Percentiles rank a stretch among this genome's conserved stretches.
Evolutionary conservation across 2,113 vertebrate species (phyloP).

Genomic region (Raja brachyura): DNA sequence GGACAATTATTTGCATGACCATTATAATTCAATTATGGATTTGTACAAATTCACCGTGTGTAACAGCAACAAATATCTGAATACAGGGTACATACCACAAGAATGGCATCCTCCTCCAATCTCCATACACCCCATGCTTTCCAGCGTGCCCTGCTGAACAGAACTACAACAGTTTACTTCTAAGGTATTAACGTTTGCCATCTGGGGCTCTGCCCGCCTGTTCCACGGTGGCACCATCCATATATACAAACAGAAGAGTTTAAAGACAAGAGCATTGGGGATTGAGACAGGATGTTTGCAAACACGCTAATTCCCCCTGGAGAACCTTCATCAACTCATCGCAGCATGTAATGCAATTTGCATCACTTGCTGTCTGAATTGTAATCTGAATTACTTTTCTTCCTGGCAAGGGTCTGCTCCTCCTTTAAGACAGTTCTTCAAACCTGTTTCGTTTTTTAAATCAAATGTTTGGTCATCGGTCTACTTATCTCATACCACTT

Average conservation of each 20-base stretch:
- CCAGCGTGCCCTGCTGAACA: background rate
- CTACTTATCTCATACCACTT: background rate
- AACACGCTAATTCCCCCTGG: background rate
- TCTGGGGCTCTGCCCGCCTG: background rate
- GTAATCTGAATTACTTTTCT: background rate
- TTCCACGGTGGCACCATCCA: background rate
- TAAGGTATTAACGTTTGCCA: background rate
- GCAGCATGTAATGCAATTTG: background rate
- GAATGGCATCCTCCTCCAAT: background rate
- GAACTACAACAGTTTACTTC: slow-evolving; percentile 9
- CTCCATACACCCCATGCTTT: background rate
- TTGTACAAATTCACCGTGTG: background rate
- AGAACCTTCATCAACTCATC: background rate
- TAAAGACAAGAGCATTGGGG: background rate
- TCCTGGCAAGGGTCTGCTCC: background rate
- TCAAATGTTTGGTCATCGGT: background rate
- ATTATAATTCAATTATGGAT: background rate
- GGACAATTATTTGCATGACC: background rate
- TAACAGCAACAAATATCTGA: background rate
- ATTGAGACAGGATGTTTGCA: background rate
- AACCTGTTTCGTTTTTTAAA: background rate
- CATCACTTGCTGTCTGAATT: background rate
- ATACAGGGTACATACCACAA: slow-evolving; percentile 16
- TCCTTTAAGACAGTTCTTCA: background rate
- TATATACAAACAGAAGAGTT: background rate